phyloP scores from a whole-genome alignment of 1,140 invertebrate genomes.

The Megathymus violae region DNA sequence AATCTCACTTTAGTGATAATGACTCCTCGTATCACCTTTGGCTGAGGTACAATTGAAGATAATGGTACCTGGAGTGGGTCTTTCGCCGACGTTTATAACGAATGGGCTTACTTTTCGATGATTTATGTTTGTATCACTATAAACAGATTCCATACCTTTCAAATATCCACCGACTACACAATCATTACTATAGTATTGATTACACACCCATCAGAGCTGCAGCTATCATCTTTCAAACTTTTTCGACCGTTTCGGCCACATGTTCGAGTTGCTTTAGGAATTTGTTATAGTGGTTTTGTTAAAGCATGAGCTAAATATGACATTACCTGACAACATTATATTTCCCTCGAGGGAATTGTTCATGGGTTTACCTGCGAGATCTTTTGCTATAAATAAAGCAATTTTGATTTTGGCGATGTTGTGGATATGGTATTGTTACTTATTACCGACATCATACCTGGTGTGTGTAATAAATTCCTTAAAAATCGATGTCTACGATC shows the following conservation, averaged over 20 bases:
- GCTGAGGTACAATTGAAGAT: slow-evolving; percentile 60
- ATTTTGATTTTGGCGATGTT: slow-evolving; percentile 48
- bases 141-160: slow-evolving; percentile 53
- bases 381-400: slow-evolving; percentile 49
- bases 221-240: slow-evolving; percentile 58
- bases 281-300: too few species aligned
- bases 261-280: slow-evolving; percentile 45
- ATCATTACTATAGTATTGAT: slow-evolving; percentile 54
- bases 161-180: slow-evolving; percentile 60
- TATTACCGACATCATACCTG: slow-evolving; percentile 69
- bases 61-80: slow-evolving; percentile 68
- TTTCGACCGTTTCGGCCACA: slow-evolving; percentile 54
- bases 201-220: slow-evolving; percentile 51
- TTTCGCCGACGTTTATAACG: slow-evolving; percentile 59
- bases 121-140: slow-evolving; percentile 63
- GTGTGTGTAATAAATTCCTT: slow-evolving; percentile 63
- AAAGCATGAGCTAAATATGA: slow-evolving; percentile 9
- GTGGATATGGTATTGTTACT: slow-evolving; percentile 70
- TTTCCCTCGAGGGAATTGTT: slow-evolving; percentile 66
- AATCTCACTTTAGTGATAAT: slow-evolving; percentile 60
- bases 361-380: slow-evolving; percentile 59
- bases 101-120: slow-evolving; percentile 72
- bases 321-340: slow-evolving; percentile 43
- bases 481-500: slow-evolving; percentile 56
- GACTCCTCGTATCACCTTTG: slow-evolving; percentile 51